Percentiles rank a stretch among this genome's conserved stretches.
Evolutionary conservation across 2,113 vertebrate species (phyloP).

Genomic region (Sorex araneus): DNA sequence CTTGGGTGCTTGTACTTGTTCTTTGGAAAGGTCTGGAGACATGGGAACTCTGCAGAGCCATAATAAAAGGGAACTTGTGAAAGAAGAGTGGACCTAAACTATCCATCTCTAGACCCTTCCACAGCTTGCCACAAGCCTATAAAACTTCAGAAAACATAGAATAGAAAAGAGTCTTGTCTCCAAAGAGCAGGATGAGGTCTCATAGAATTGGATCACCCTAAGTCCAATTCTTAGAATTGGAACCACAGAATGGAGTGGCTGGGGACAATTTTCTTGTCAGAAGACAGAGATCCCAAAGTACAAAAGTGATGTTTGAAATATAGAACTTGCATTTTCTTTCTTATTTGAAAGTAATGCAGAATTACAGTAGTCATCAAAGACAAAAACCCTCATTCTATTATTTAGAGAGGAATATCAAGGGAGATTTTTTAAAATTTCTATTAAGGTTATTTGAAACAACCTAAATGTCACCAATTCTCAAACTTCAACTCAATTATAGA

Average conservation of each 20-base stretch:
- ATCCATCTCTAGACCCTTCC: neutral
- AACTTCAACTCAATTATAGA: neutral
- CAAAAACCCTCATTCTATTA: neutral
- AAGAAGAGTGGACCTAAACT: neutral
- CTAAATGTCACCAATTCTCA: neutral
- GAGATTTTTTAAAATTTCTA: neutral
- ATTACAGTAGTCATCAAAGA: neutral
- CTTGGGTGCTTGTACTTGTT: neutral
- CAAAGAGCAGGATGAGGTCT: neutral
- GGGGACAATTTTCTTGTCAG: neutral
- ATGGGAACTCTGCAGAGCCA: neutral
- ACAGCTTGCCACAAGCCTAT: neutral
- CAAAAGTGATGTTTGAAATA: slow-evolving; percentile 15
- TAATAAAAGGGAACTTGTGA: neutral
- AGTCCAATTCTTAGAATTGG: too few species aligned
- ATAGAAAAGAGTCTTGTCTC: neutral
- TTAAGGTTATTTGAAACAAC: neutral
- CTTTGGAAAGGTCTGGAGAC: neutral
- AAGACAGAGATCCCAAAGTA: neutral
- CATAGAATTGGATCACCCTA: neutral
- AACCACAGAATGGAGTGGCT: neutral
- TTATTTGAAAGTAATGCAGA: neutral
- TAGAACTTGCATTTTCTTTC: neutral
- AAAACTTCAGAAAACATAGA: neutral
- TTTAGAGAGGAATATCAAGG: neutral